phyloP scores from a whole-genome alignment of 2,797 vertebrate genomes.

The Enoplosus armatus region DNA sequence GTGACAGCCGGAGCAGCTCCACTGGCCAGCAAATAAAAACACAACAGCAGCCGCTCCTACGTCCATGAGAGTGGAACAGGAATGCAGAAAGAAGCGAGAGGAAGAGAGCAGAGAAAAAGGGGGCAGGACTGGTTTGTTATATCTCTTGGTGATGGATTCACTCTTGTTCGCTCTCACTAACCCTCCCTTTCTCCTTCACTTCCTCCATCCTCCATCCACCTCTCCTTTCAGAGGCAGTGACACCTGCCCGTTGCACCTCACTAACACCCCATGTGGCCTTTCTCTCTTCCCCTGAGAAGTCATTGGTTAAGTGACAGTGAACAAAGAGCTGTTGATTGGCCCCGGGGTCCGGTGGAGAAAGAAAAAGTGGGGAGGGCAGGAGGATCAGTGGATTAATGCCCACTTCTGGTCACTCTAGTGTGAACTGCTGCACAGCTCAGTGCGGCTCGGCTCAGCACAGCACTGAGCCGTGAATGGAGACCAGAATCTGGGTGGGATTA shows the following conservation, averaged over 20 bases:
- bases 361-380: slow-evolving; percentile 49
- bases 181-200: slow-evolving; percentile 51
- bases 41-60: slow-evolving; percentile 48
- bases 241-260: slow-evolving; percentile 76
- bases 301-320: slow-evolving; percentile 80
- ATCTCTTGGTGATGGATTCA: slow-evolving; percentile 64
- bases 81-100: slow-evolving; percentile 56
- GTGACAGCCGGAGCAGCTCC: slow-evolving; percentile 75
- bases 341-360: slow-evolving; percentile 54
- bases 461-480: slow-evolving; percentile 60
- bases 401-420: slow-evolving; percentile 76
- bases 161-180: slow-evolving; percentile 41
- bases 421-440: slow-evolving; percentile 70
- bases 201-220: slow-evolving; percentile 55
- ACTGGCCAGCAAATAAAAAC: slow-evolving; percentile 73
- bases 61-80: slow-evolving; percentile 74
- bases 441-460: slow-evolving; percentile 54
- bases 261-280: slow-evolving; percentile 67
- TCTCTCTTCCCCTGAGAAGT: slow-evolving; percentile 62
- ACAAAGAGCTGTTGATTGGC: slow-evolving; percentile 82
- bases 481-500: slow-evolving; percentile 74
- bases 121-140: slow-evolving; percentile 35
- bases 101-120: slow-evolving; percentile 20
- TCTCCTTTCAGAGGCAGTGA: slow-evolving; percentile 77
- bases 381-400: slow-evolving; percentile 73